Evolutionary conservation across 2,797 vertebrate species (phyloP).

Genomic region (Psittacula echo): DNA sequence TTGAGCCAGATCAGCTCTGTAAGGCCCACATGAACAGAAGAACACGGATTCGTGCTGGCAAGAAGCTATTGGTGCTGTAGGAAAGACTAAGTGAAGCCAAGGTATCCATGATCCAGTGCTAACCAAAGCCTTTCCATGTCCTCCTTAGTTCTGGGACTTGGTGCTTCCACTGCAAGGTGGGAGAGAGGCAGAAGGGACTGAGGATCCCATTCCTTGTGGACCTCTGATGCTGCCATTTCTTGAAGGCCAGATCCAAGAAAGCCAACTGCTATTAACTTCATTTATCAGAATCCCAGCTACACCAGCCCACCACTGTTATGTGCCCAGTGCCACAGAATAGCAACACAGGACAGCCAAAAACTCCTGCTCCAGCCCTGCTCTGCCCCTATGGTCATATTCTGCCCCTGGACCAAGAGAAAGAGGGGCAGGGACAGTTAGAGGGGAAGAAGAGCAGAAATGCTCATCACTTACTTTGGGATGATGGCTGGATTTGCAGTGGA

Average conservation of each 20-base stretch:
- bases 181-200: not conserved
- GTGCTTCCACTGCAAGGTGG: not conserved
- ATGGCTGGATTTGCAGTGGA: not conserved
- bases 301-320: not conserved
- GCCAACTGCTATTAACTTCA: not conserved
- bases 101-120: not conserved
- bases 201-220: not conserved
- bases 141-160: not conserved
- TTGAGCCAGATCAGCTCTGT: not conserved
- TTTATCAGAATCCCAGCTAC: not conserved
- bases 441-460: not conserved
- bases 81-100: not conserved
- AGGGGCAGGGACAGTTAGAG: accelerated
- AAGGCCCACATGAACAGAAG: not conserved
- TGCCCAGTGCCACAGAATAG: not conserved
- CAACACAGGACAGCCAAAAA: not conserved
- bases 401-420: not conserved
- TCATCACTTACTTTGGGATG: not conserved
- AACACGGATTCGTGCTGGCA: not conserved
- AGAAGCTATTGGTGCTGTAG: not conserved
- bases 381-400: accelerated
- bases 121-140: not conserved
- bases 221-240: not conserved
- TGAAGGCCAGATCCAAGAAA: not conserved
- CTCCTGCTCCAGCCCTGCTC: not conserved